Evolutionary conservation across 1,140 invertebrate genomes (phyloP).

Genomic region (Manduca sexta): DNA sequence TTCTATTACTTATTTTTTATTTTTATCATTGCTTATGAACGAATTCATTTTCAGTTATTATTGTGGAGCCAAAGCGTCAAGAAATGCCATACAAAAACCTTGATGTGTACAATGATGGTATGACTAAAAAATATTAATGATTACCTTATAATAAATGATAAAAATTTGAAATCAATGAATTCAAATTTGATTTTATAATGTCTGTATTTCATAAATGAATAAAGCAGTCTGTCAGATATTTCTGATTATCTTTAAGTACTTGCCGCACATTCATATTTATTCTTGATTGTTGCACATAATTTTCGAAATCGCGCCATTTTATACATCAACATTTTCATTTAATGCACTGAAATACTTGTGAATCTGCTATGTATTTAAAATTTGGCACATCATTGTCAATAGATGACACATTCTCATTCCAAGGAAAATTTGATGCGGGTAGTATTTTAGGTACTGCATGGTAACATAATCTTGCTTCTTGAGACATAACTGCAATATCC

Average conservation of each 20-base stretch:
- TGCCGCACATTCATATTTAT: constrained; percentile 67
- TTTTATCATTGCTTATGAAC: too few relatives aligned
- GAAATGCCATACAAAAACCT: constrained; percentile 10
- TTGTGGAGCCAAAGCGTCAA: constrained; percentile 31
- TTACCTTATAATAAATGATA: too few relatives aligned
- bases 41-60: constrained; percentile 28
- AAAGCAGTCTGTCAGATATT: constrained; percentile 33
- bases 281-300: constrained; percentile 55
- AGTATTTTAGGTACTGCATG: constrained; percentile 90
- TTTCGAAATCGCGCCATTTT: constrained; percentile 35
- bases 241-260: constrained; percentile 56
- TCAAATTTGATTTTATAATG: constrained; percentile 5
- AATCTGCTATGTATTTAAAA: constrained; percentile 37
- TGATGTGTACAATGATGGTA: constrained; percentile 1
- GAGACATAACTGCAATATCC: constrained; percentile 90
- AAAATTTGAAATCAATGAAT: neutral
- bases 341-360: constrained; percentile 22
- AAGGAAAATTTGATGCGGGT: constrained; percentile 53
- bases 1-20: neutral
- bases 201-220: constrained; percentile 24
- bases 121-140: neutral
- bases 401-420: constrained; percentile 52
- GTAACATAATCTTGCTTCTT: constrained; percentile 82
- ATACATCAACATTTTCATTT: constrained; percentile 31
- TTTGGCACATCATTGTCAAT: constrained; percentile 7